Conservation (phyloP, 92 coral and sea anemone genomes). For the Bergia sp. region DNA sequence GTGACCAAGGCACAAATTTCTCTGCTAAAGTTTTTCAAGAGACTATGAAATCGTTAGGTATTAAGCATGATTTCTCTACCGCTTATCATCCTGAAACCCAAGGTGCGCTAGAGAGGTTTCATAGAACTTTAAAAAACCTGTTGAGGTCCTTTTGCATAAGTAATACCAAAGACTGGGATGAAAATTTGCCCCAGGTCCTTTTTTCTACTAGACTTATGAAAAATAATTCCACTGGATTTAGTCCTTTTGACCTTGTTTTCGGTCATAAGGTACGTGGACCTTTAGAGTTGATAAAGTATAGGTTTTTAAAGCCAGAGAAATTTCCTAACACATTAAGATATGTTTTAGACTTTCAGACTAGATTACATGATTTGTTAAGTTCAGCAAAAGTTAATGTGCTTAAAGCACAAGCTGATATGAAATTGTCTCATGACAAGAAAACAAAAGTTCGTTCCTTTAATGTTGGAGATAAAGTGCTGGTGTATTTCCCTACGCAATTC, state of each 20-base stretch:
- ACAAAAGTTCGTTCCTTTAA: slow-evolving; percentile 24
- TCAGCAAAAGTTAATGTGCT: slow-evolving; percentile 25
- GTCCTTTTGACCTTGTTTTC: slow-evolving; percentile 31
- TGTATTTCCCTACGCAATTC: no score
- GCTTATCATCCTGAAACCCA: slow-evolving; percentile 34
- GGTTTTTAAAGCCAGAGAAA: slow-evolving; percentile 25
- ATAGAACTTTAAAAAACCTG: slow-evolving; percentile 20
- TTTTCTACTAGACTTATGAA: slow-evolving; percentile 23
- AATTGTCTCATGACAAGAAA: slow-evolving; percentile 24
- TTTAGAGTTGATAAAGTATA: slow-evolving; percentile 22
- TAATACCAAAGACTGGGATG: slow-evolving; percentile 25
- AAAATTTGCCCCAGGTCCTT: slow-evolving; percentile 26
- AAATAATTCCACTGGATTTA: slow-evolving; percentile 32
- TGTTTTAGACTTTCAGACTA: slow-evolving; percentile 24
- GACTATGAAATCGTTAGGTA: slow-evolving; percentile 25
- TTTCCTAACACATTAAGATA: slow-evolving; percentile 23
- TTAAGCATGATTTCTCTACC: slow-evolving; percentile 32
- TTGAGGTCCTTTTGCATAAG: slow-evolving; percentile 25
- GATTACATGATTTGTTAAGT: slow-evolving; percentile 23
- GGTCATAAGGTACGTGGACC: slow-evolving; percentile 27
- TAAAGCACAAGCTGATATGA: slow-evolving; percentile 25
- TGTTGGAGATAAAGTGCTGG: slow-evolving; percentile 25
- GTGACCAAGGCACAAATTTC: slow-evolving; percentile 26
- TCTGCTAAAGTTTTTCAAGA: slow-evolving; percentile 21
- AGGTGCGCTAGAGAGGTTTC: slow-evolving; percentile 27